Evolutionary conservation across 2,888 invertebrate species (phyloP), one percentile per base, ranked within the genome.

Genomic region (Dynastes grantii): DNA sequence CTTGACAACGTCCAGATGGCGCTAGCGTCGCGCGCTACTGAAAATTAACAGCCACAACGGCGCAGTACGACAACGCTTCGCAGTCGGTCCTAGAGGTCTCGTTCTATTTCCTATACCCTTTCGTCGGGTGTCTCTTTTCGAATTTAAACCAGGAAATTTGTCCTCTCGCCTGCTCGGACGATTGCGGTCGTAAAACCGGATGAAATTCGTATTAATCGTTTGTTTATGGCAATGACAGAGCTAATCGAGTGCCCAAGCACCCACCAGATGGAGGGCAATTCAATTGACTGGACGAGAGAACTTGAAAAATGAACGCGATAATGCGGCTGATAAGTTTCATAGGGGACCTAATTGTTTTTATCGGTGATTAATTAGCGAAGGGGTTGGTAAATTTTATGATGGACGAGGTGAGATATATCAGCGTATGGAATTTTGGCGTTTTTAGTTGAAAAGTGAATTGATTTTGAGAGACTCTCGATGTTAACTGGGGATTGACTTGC

Each of bases 201-300:
- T 37, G 55, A 58, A 67, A 58, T 70, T 76, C 55, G 68, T 58
- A 77, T 77, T 77, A 77, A 77, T 77, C 70, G 77, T 77, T 77
- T 77, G 76, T 76, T 76, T 76, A 67, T 67, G 64, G 64, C 22
- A 53, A 29, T 53, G 55, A 27, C 29, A 53, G 45, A 45, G 77
- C 61, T 55, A 77, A 68, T 77, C 58, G 58, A 16, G 9, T 16
- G 8, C 37, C 58, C 45, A 11, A 45, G 9, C 9, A 5, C 4
- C 45, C 9, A 8, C 16, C 53, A 53, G 61, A 76, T 22, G 49
- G 16, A 22, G 27, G 45, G 32, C 32, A 11, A 27, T 76, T 76
- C 37, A 70, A 70, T 70, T 70, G 53, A 8, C 53, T n/a, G 63
- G 13, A 61, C 27, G 27, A 61, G 11, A n/a, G 9, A 32, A 63